phyloP scores from a whole-genome alignment of 2,113 vertebrate genomes.

The Gymnorhina tibicen region DNA sequence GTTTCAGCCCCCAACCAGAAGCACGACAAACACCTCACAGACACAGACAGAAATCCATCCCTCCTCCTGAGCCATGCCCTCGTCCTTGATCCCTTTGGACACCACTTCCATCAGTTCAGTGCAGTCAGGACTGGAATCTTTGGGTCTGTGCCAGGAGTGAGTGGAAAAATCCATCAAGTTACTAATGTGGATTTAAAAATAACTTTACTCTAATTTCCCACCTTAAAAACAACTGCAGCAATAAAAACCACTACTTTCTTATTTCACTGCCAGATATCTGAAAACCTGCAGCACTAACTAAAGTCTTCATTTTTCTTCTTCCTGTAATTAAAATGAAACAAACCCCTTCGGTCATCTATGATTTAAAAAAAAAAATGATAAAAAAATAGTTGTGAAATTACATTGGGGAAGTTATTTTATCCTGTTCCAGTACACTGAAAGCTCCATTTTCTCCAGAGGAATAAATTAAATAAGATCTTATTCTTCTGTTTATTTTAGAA shows the following conservation, averaged over 20 bases:
- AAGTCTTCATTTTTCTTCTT: not conserved
- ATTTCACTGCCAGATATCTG: constrained; percentile 42
- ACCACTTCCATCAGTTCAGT: constrained; percentile 2
- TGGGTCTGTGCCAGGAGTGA: not conserved
- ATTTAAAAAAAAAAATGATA: not conserved
- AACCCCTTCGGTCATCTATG: constrained; percentile 9
- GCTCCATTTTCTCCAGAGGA: constrained; percentile 18
- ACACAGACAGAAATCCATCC: not conserved
- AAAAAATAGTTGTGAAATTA: not conserved
- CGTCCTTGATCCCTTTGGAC: not conserved
- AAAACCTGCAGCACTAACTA: constrained; percentile 33
- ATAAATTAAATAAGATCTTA: constrained; percentile 13
- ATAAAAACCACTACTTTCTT: not conserved
- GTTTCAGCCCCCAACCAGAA: not conserved
- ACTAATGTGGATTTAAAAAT: constrained; percentile 66
- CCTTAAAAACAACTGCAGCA: not conserved
- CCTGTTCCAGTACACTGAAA: constrained; percentile 7
- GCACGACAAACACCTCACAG: not conserved
- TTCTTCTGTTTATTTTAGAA: constrained; percentile 20
- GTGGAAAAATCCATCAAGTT: constrained; percentile 56
- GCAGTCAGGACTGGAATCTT: not conserved
- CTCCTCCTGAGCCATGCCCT: not conserved
- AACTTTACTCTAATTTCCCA: constrained; percentile 1
- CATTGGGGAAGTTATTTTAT: constrained; percentile 1
- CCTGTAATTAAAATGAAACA: constrained; percentile 48